These are phyloP conservation scores for Microplitis deprimator DNA, from an alignment of 2,888 invertebrate genomes.

Conservation along the genomic window DNA sequence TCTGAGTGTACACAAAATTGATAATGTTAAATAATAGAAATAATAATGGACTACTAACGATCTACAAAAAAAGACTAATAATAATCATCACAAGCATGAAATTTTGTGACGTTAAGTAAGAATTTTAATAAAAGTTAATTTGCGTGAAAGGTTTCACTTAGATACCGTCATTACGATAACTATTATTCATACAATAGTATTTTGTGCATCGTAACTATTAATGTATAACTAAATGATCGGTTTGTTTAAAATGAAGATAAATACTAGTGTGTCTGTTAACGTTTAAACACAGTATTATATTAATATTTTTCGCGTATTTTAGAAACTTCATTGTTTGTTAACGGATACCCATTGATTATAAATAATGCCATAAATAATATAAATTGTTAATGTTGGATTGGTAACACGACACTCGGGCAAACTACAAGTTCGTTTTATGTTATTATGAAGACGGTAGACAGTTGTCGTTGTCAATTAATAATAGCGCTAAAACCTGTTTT, in stretches of 20 bases:
- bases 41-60: no score
- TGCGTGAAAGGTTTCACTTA: constrained; percentile 41
- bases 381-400: constrained; percentile 20
- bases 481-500: constrained; percentile 41
- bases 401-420: constrained; percentile 34
- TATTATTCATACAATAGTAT: background rate
- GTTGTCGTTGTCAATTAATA: constrained; percentile 43
- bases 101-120: constrained; percentile 36
- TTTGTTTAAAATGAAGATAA: background rate
- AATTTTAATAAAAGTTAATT: constrained; percentile 42
- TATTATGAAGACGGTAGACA: constrained; percentile 41
- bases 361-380: background rate
- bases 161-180: constrained; percentile 39
- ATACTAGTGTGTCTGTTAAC: no score
- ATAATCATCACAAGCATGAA: background rate
- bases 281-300: no score
- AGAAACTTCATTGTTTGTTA: background rate
- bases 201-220: constrained; percentile 32
- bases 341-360: background rate
- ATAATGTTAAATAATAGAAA: no score
- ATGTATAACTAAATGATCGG: constrained; percentile 30
- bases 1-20: no score
- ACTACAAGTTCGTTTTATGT: constrained; percentile 31
- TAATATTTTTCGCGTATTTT: background rate
- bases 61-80: background rate